These are phyloP conservation scores for Drosophila sucinea DNA, from an alignment of 1,140 invertebrate species.

Conservation along the genomic window DNA sequence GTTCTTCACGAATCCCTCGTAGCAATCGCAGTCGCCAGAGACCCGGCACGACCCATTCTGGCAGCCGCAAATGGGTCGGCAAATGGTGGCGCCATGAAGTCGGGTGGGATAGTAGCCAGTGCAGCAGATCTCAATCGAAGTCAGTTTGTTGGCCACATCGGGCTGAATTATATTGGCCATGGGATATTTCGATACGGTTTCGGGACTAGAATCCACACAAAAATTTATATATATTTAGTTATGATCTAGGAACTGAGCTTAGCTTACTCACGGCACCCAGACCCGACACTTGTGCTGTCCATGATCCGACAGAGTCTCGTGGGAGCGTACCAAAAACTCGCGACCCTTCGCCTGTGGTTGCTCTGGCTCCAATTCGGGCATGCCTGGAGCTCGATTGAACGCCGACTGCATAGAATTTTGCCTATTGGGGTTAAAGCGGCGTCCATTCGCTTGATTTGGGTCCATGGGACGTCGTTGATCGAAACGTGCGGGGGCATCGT, in stretches of 20 bases:
- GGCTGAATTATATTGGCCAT: slow-evolving; percentile 46
- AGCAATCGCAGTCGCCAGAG: slow-evolving; percentile 85
- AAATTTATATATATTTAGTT: too few relatives aligned
- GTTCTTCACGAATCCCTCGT: slow-evolving; percentile 84
- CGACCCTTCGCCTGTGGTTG: slow-evolving; percentile 35
- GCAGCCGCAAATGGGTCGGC: slow-evolving; percentile 85
- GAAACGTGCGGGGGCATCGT: slow-evolving; percentile 35
- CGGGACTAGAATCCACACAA: slow-evolving; percentile 27
- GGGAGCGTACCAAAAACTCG: slow-evolving; percentile 48
- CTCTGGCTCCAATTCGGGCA: neutral
- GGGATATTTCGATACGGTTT: slow-evolving; percentile 56
- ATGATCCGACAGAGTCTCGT: slow-evolving; percentile 36
- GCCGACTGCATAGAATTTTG: slow-evolving; percentile 32
- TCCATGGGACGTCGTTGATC: slow-evolving; percentile 2
- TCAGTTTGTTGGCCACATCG: slow-evolving; percentile 52
- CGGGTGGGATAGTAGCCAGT: slow-evolving; percentile 85
- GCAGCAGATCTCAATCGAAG: slow-evolving; percentile 84
- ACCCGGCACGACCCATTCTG: slow-evolving; percentile 85
- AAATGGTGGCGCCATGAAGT: slow-evolving; percentile 74
- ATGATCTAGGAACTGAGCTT: neutral
- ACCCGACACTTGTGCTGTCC: slow-evolving; percentile 63
- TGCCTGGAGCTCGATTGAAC: neutral
- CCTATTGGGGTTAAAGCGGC: slow-evolving; percentile 9
- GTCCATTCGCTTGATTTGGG: neutral
- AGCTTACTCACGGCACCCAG: slow-evolving; percentile 73